A percentile compares a stretch with the other conserved stretches of the same genome.
Conservation (phyloP, 2,797 vertebrate species). For the Phalloptychus januarius region DNA sequence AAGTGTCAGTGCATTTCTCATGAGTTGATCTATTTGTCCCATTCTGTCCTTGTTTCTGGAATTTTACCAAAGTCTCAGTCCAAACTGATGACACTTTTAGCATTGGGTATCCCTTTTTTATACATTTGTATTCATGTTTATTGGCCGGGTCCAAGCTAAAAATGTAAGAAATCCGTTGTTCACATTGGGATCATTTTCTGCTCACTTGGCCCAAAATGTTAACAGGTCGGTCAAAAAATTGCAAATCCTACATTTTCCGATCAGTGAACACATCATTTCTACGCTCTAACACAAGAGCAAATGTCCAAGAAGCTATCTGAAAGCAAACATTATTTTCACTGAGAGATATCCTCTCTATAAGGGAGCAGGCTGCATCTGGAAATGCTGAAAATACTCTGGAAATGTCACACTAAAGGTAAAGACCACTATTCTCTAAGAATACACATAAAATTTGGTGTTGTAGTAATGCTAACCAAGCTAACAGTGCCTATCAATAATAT, state of each 20-base stretch:
- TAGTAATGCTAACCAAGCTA: too few species aligned
- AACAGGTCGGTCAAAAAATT: neutral
- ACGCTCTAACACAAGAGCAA: neutral
- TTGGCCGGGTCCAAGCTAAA: neutral
- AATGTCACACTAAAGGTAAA: too few species aligned
- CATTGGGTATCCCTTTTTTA: neutral
- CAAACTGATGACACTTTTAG: neutral
- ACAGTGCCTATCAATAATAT: too few species aligned
- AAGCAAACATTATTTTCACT: neutral
- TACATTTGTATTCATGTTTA: neutral
- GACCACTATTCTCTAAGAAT: too few species aligned
- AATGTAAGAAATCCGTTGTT: neutral
- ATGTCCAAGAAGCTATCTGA: neutral
- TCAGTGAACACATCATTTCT: neutral
- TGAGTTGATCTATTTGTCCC: neutral
- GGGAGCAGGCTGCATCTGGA: too few species aligned
- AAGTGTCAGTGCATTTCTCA: neutral
- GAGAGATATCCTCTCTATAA: neutral
- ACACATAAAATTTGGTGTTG: too few species aligned
- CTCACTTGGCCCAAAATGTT: neutral
- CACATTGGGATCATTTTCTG: neutral
- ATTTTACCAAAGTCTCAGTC: neutral
- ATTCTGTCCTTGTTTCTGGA: neutral
- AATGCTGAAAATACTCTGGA: too few species aligned
- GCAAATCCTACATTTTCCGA: neutral